Evolutionary conservation across 2,797 vertebrate species (phyloP), one percentile per base, ranked within the genome.

Genomic region (Geotria australis): DNA sequence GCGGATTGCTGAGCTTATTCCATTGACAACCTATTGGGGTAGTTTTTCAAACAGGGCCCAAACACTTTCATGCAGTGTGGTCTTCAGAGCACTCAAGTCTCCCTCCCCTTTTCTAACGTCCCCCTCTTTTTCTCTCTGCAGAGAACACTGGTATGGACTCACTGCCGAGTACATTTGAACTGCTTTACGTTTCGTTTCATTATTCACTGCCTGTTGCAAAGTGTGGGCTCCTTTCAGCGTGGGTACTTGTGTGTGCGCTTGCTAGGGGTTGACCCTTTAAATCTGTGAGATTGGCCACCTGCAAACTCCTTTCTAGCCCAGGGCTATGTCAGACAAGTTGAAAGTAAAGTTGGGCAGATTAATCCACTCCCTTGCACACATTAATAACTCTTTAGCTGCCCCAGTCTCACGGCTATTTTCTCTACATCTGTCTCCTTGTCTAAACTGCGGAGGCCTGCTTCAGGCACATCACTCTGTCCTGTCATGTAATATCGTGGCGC

Each of bases 371-470:
- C 73, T 74, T 76, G 74, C 70, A 75, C 74, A 72, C 73, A 75
- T 75, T 77, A 78, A 77, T 74, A 76, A 73, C 71, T 73, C 72
- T 74, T 77, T 75, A 77, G 76, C 72, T 74, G 70, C 73, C 55
- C n/a, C 51, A 55, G 51, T 55, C 51, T 55, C 51, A 55, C 51
- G 51, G 51, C 24, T 55, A 55, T 55, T 55, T 55, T 24, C 51
- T 55, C 55, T 55, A 55, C 51, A 55, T 55, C 51, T 55, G 51
- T 55, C 51, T 55, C 24, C 51, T 53, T 38, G 24, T 38, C 24
- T 38, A 38, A 38, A 38, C 24, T 38, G 24, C 24, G 38, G 24
- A 38, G 24, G 38, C 24, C 24, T 38, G 24, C 24, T 38, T 24
- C 24, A 24, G 24, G 24, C 24, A 38, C 24, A 38, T 38, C 24